These are phyloP conservation scores for Archaeoteleia sp. DNA, from an alignment of 2,888 invertebrate species.

Conservation along the genomic window DNA sequence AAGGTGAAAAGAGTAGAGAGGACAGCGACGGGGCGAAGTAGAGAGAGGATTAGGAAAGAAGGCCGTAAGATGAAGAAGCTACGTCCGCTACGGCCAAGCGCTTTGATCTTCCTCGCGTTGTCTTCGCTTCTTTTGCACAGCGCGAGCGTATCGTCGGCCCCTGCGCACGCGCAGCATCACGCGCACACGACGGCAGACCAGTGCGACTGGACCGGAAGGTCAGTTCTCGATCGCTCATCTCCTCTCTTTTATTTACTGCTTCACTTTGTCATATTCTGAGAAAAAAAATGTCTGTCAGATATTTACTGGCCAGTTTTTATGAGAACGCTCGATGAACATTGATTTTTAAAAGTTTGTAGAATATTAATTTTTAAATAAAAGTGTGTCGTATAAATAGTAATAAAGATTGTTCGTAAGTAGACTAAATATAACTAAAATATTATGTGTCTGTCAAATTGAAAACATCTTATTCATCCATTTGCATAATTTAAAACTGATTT, in stretches of 20 bases:
- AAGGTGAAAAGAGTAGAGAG: constrained; percentile 12
- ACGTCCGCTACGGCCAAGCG: constrained; percentile 41
- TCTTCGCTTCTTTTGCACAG: constrained; percentile 45
- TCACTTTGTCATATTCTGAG: constrained; percentile 1
- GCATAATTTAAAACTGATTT: too few relatives aligned
- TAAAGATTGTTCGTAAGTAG: background rate
- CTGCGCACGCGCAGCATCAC: constrained; percentile 58
- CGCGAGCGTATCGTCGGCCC: constrained; percentile 51
- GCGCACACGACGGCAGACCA: constrained; percentile 66
- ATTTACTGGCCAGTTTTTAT: too few relatives aligned
- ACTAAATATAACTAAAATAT: too few relatives aligned
- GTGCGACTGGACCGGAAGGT: constrained; percentile 74
- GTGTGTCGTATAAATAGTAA: background rate
- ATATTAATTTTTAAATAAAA: too few relatives aligned
- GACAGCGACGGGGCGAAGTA: background rate
- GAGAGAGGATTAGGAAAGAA: constrained; percentile 13
- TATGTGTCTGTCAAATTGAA: too few relatives aligned
- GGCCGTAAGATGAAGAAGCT: constrained; percentile 39
- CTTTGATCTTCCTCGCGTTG: constrained; percentile 52
- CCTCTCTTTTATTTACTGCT: background rate
- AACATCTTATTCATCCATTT: too few relatives aligned
- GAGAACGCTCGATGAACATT: too few relatives aligned
- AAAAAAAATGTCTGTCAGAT: constrained; percentile 11
- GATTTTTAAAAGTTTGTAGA: too few relatives aligned
- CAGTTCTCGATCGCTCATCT: constrained; percentile 54